Evolutionary conservation across 2,888 invertebrate species (phyloP).

Genomic region (Ptychoptera albimana): DNA sequence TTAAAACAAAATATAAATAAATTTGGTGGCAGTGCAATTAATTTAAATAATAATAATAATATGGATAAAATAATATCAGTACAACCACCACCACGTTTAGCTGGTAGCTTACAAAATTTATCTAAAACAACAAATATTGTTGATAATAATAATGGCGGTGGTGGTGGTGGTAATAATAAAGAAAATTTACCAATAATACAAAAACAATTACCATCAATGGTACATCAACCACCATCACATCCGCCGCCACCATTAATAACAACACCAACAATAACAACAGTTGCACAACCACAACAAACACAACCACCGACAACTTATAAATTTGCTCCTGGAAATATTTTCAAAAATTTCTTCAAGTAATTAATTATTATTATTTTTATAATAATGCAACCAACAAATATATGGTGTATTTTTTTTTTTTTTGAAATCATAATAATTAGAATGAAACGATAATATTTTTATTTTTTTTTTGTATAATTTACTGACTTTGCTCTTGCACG

Average conservation of each 20-base stretch:
- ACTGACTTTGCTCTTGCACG: not conserved
- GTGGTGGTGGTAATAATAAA: not conserved
- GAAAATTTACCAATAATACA: slow-evolving; percentile 12
- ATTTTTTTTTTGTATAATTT: slow-evolving; percentile 14
- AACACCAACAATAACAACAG: slow-evolving; percentile 16
- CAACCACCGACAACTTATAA: slow-evolving; percentile 32
- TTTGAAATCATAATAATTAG: no score
- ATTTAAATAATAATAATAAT: slow-evolving; percentile 6
- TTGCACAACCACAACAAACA: slow-evolving; percentile 26
- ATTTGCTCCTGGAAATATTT: slow-evolving; percentile 75
- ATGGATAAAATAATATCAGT: not conserved
- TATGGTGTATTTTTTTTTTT: no score
- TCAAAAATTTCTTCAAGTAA: slow-evolving; percentile 97
- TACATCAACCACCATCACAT: slow-evolving; percentile 21
- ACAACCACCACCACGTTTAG: not conserved
- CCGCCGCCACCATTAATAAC: slow-evolving; percentile 16
- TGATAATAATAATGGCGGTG: slow-evolving; percentile 1
- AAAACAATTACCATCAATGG: slow-evolving; percentile 15
- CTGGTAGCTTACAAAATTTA: not conserved
- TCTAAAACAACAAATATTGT: not conserved
- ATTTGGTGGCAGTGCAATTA: slow-evolving; percentile 9
- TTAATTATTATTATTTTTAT: slow-evolving; percentile 24
- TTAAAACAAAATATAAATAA: not conserved
- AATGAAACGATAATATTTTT: slow-evolving; percentile 4
- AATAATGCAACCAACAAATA: not conserved